Percentiles rank a stretch among this genome's conserved stretches.
Evolutionary conservation across 2,888 invertebrate species (phyloP).

Genomic region (Caprella mutica): DNA sequence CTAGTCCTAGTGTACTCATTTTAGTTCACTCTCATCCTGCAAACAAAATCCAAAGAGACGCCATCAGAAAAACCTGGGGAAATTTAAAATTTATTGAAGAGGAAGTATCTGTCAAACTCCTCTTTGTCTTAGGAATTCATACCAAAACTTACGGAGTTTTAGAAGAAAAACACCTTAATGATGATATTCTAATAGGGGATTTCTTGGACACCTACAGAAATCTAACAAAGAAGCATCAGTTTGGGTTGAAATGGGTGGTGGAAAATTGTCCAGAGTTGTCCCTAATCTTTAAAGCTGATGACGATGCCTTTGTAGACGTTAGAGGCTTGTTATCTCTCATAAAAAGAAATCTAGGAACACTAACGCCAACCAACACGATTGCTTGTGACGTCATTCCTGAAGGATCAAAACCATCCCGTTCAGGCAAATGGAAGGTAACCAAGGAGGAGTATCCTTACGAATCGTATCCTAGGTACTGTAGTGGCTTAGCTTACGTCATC

Average conservation of each 20-base stretch:
- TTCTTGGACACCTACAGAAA: conserved; percentile 35
- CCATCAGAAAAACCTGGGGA: conserved; percentile 5
- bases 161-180: no score
- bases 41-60: not conserved
- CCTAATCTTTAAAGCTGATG: conserved; percentile 35
- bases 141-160: no score
- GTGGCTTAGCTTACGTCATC: conserved; percentile 37
- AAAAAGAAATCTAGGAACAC: not conserved
- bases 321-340: conserved; percentile 4
- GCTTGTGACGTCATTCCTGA: conserved; percentile 18
- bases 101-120: not conserved
- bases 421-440: conserved; percentile 37
- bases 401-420: conserved; percentile 35
- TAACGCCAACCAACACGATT: not conserved
- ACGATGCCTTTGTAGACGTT: conserved; percentile 35
- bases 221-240: conserved; percentile 35
- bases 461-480: conserved; percentile 38
- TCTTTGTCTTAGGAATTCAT: not conserved
- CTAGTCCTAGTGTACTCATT: no score
- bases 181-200: conserved; percentile 35
- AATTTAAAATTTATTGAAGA: not conserved
- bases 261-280: conserved; percentile 23
- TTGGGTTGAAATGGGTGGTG: conserved; percentile 34
- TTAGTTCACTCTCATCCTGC: conserved; percentile 1
- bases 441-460: conserved; percentile 36